Conservation (phyloP, 37 sponge, comb jelly and placozoan species). For the Chondrilla cf. caribensis region DNA sequence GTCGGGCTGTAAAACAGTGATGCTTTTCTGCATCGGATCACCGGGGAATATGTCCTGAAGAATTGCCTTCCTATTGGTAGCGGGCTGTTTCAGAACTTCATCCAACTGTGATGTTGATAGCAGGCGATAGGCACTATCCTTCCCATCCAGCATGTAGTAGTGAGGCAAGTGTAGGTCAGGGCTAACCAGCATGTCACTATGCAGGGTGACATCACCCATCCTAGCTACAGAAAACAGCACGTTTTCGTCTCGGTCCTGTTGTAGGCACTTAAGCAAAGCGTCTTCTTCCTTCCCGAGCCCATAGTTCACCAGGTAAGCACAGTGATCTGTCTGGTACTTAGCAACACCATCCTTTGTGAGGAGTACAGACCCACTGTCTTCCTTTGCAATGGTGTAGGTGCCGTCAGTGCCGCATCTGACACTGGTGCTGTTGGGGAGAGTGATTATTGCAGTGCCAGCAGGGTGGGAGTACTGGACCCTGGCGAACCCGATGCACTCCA, state of each 20-base stretch:
- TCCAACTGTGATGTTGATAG: not conserved
- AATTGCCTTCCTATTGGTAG: not conserved
- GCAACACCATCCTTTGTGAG: not conserved
- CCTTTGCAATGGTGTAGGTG: not conserved
- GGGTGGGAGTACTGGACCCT: slow-evolving; percentile 44
- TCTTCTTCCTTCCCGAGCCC: not conserved
- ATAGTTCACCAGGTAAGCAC: not conserved
- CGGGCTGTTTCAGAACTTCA: not conserved
- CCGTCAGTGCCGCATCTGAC: not conserved
- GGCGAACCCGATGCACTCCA: slow-evolving; percentile 79
- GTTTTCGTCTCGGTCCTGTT: not conserved
- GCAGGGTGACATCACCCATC: not conserved
- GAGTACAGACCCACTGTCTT: not conserved
- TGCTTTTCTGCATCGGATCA: slow-evolving; percentile 17
- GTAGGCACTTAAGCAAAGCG: not conserved
- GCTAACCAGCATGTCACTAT: not conserved
- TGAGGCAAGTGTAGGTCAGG: not conserved
- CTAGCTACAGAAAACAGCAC: not conserved
- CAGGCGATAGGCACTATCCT: not conserved
- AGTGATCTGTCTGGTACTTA: no score
- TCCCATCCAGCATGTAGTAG: not conserved
- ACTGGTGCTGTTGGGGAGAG: not conserved
- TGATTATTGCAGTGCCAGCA: not conserved
- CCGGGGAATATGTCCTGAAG: slow-evolving; percentile 3
- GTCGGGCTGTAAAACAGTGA: not conserved